phyloP scores from a whole-genome alignment of 2,113 vertebrate species.

The Protobothrops flavoviridis region DNA sequence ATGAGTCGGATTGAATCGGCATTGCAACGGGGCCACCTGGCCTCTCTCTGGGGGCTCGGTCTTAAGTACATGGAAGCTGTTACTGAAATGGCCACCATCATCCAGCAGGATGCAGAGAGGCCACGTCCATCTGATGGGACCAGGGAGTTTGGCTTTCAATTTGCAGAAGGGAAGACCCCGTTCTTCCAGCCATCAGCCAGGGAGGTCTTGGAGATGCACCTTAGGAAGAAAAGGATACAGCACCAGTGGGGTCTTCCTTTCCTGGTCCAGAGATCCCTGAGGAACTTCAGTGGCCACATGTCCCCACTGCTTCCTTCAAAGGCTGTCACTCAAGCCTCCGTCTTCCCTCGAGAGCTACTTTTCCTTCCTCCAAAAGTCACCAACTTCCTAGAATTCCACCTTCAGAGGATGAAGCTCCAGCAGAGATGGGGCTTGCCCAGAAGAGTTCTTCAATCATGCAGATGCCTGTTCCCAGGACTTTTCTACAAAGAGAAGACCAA shows the following conservation, averaged over 20 bases:
- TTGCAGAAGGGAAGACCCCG: not conserved
- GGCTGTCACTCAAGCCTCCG: too few relatives aligned
- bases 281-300: not conserved
- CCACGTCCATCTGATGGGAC: not conserved
- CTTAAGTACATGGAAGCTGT: not conserved
- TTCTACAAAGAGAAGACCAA: not conserved
- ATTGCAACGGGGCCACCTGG: not conserved
- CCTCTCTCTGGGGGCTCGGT: not conserved
- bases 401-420: slow-evolving; percentile 11
- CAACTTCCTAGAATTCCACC: not conserved
- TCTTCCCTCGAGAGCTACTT: not conserved
- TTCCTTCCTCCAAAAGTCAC: not conserved
- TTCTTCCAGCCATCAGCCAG: not conserved
- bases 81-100: not conserved
- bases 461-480: not conserved
- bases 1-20: not conserved
- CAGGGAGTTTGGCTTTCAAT: not conserved
- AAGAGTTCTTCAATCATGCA: not conserved
- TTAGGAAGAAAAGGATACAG: slow-evolving; percentile 26
- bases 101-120: not conserved
- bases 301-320: not conserved
- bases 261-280: not conserved
- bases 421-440: not conserved
- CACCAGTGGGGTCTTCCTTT: slow-evolving; percentile 1
- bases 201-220: slow-evolving; percentile 26